Evolutionary conservation across 2,113 vertebrate species (phyloP).

Genomic region (Spea multiplicata): DNA sequence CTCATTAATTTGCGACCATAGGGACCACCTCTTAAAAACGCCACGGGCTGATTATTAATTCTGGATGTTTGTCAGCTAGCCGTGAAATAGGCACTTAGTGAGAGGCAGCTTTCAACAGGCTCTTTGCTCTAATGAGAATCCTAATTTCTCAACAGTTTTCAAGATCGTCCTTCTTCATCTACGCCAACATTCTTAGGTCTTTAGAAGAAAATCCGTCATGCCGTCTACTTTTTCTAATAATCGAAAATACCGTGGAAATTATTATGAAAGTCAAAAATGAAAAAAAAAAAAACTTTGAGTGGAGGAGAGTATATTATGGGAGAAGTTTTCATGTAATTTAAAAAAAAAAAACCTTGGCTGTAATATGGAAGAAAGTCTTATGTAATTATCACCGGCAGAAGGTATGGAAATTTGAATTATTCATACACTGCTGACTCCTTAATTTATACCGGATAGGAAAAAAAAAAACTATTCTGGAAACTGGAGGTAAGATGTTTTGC

Average conservation of each 20-base stretch:
- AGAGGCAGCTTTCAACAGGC: conserved; percentile 18
- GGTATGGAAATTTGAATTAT: conserved; percentile 41
- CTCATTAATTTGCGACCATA: conserved; percentile 3
- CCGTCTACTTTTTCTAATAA: conserved; percentile 2
- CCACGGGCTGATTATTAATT: conserved; percentile 1
- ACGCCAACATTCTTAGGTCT: neutral
- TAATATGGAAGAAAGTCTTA: conserved; percentile 1
- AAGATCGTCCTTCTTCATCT: conserved; percentile 1
- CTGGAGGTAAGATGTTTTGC: conserved; percentile 25
- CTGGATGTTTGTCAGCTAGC: neutral
- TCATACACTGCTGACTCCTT: conserved; percentile 4
- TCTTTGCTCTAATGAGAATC: conserved; percentile 20
- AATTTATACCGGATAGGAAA: conserved; percentile 24
- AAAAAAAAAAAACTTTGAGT: conserved; percentile 13
- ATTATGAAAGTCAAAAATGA: neutral
- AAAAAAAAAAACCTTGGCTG: too few relatives aligned
- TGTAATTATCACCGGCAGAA: conserved; percentile 21
- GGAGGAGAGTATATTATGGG: neutral
- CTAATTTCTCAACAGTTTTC: conserved; percentile 4
- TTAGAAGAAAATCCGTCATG: neutral
- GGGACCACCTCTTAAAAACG: conserved; percentile 15
- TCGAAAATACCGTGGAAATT: too few relatives aligned
- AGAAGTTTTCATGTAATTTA: conserved; percentile 15
- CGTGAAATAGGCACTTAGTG: conserved; percentile 32
- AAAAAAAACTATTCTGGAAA: conserved; percentile 4